Conservation (phyloP, 2,797 vertebrate genomes). For the Dromococcyx pavoninus region DNA sequence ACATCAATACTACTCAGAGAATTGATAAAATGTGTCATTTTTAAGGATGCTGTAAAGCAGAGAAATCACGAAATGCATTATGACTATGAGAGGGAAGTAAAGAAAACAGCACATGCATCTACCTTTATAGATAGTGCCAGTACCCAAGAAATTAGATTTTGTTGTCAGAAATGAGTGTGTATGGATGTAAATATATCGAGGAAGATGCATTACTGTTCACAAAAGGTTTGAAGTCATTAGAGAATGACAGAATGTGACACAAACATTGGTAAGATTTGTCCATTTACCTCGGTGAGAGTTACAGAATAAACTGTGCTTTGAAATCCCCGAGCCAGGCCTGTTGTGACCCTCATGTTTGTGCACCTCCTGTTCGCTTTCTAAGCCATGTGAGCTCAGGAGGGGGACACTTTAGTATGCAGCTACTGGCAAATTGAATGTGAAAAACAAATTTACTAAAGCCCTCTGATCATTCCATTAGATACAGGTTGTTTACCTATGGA, state of each 20-base stretch:
- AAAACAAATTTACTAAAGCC: constrained; percentile 34
- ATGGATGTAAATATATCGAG: not conserved
- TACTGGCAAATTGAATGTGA: not conserved
- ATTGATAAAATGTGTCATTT: constrained; percentile 76
- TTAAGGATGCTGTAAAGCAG: constrained; percentile 71
- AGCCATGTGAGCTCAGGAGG: not conserved
- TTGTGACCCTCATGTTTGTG: not conserved
- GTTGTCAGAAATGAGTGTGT: constrained; percentile 14
- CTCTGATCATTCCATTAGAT: not conserved
- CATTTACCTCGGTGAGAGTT: not conserved
- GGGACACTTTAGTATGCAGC: not conserved
- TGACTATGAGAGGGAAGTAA: constrained; percentile 34
- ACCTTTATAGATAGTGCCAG: constrained; percentile 24
- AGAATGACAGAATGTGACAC: not conserved
- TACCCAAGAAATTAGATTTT: constrained; percentile 61
- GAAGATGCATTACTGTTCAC: constrained; percentile 4
- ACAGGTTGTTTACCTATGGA: not conserved
- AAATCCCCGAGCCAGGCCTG: not conserved
- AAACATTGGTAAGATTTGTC: not conserved
- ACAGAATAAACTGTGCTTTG: not conserved
- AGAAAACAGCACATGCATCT: not conserved
- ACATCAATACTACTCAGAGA: constrained; percentile 75
- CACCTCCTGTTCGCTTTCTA: not conserved
- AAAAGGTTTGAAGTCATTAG: not conserved
- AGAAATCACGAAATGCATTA: constrained; percentile 71